Evolutionary conservation across 2,797 vertebrate genomes (phyloP), one percentile per base, ranked within the genome.

Genomic region (Cyclura pinguis): DNA sequence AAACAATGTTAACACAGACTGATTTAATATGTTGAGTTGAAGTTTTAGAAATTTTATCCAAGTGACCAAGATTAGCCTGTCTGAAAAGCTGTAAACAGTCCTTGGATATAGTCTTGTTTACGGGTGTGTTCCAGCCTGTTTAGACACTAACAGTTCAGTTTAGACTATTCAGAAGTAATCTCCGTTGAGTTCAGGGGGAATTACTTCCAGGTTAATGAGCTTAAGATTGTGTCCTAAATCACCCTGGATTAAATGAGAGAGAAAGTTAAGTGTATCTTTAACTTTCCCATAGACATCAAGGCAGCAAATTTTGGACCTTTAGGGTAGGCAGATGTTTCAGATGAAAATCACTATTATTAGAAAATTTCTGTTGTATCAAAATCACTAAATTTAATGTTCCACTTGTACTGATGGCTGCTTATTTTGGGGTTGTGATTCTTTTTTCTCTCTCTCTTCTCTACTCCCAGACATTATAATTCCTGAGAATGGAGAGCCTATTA

Each of bases 401-500:
- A 76, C 69, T 38, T 57, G 16, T 84, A 59, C 38, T 87, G 73
- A 1, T 67, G 0, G 62, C 6, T 9, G 50, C 1, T 0, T 88
- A 78, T 47, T 5, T 0, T 74, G 1, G 32, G 6, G 0, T 3
- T 0, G 0, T 27, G 10, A 22, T 72, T 89, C 0, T 87, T 84
- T 59, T 55, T 91, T 32, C 55, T 12, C 32, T 67, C 55, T 6
- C 13, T 27, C 16, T 3, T 16, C 20, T 14, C 88, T 62, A 87
- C 38, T 91, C 83, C 2, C 95, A 99, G 99, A 99, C 83, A 97
- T 99, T 93, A 98, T 99, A 27, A 97, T 99, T 84, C 98, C 98
- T 2, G 98, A 98, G 80, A 99, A 98, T 0, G 98, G 99, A 77
- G 99, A 99, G 57, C 97, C 98, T 10, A 97, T 99, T 80, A 98